Conservation (phyloP, 2,797 vertebrate species). For the Halcyon badia region DNA sequence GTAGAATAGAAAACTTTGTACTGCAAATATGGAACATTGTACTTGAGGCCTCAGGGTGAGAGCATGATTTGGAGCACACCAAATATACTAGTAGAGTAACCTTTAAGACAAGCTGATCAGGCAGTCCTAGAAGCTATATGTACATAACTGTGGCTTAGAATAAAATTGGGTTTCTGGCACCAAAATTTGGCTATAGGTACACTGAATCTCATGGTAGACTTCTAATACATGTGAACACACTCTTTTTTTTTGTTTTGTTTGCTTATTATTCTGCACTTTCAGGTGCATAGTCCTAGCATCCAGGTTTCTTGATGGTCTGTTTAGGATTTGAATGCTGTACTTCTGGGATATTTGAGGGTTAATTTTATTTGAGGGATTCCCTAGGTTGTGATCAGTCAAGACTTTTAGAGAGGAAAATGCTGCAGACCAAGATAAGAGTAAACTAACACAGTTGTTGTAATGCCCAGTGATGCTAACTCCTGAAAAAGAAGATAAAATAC, state of each 20-base stretch:
- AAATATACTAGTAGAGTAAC: background rate
- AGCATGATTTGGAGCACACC: background rate
- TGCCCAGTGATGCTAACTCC: background rate
- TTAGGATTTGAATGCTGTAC: background rate
- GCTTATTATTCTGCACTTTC: background rate
- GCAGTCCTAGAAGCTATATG: background rate
- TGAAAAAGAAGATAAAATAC: background rate
- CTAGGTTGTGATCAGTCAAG: background rate
- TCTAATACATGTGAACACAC: background rate
- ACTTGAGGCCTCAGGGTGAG: background rate
- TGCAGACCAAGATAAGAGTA: background rate
- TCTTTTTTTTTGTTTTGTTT: background rate
- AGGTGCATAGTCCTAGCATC: background rate
- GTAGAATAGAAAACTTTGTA: background rate
- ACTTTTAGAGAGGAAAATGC: background rate
- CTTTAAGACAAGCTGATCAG: background rate
- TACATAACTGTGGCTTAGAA: background rate
- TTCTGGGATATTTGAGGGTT: background rate
- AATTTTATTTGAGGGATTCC: background rate
- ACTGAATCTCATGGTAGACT: background rate
- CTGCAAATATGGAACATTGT: background rate
- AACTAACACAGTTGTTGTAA: background rate
- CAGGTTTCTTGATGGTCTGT: background rate
- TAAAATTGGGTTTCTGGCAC: background rate
- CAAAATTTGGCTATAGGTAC: background rate